Evolutionary conservation across 2,888 invertebrate species (phyloP), one percentile per base, ranked within the genome.

Genomic region (Drosophila ezoana): DNA sequence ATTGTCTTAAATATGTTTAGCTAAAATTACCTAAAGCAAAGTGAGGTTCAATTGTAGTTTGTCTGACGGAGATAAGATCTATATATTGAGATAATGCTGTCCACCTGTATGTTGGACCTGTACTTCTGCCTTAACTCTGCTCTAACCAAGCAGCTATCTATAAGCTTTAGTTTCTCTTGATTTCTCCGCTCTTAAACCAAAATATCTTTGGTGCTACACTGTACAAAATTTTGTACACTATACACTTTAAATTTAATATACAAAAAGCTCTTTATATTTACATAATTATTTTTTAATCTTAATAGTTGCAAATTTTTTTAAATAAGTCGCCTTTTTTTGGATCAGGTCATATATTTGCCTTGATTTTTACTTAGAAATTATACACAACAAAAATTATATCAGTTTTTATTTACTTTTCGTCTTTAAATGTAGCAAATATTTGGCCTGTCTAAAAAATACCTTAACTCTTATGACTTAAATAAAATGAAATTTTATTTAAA

Each of bases 401-500:
- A 49, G 44, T 53, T 43, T 52, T 60, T 73, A 43, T 44, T 54
- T 35, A 51, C 14, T 65, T 61, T 54, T 59, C 51, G 43, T 63
- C 48, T 51, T 48, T 65, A 9, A 16, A 66, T 47, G 18, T 38
- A 44, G 47, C 51, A 64, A 65, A 58, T 72, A 68, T 76, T 68
- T 58, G 68, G 20, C 47, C 52, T 87, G 56, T 48, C 51, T 62
- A 40, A 49, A 48, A 51, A 45, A 51, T 74, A 80, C 73, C 79
- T 76, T 72, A 71, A 63, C 51, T 74, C 65, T 72, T 87, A 72
- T 67, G 72, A 79, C 70, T 79, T 85, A 86, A 83, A 82, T 87
- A 82, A 82, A 83, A 83, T 87, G 47, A 45, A 73, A 82, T 81
- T 87, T 82, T 84, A 85, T 83, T 87, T 79, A 87, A 61, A 49